Conservation (phyloP, 1,140 invertebrate species). For the Sarcophaga peregrina region DNA sequence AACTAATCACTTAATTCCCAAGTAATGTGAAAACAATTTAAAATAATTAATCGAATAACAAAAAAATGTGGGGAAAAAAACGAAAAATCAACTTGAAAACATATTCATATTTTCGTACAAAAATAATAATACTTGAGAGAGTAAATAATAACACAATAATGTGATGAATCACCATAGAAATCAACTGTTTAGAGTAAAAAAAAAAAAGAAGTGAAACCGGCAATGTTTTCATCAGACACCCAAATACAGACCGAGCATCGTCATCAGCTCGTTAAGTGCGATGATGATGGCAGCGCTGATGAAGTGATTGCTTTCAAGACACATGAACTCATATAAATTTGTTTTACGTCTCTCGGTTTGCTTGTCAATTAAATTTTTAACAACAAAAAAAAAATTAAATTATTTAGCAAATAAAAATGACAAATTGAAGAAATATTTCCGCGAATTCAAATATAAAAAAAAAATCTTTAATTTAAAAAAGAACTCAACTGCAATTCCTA, state of each 20-base stretch:
- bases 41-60: neutral
- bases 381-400: too few species aligned
- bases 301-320: too few species aligned
- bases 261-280: neutral
- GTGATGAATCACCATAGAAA: neutral
- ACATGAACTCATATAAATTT: too few species aligned
- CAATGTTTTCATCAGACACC: neutral
- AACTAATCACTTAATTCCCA: neutral
- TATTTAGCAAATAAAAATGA: too few species aligned
- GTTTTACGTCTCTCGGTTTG: too few species aligned
- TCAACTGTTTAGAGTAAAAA: neutral
- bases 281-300: neutral
- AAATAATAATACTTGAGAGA: neutral
- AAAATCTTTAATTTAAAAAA: too few species aligned
- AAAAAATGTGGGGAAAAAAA: neutral
- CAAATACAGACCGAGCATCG: neutral
- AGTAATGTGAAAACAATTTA: slow-evolving; percentile 1
- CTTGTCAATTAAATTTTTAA: too few species aligned
- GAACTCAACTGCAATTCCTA: too few species aligned
- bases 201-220: neutral
- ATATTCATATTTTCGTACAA: neutral
- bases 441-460: too few species aligned
- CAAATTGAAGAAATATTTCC: too few species aligned
- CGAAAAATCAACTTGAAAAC: neutral
- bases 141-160: neutral